Evolutionary conservation across 2,797 vertebrate species (phyloP).

Genomic region (Okamejei kenojei): DNA sequence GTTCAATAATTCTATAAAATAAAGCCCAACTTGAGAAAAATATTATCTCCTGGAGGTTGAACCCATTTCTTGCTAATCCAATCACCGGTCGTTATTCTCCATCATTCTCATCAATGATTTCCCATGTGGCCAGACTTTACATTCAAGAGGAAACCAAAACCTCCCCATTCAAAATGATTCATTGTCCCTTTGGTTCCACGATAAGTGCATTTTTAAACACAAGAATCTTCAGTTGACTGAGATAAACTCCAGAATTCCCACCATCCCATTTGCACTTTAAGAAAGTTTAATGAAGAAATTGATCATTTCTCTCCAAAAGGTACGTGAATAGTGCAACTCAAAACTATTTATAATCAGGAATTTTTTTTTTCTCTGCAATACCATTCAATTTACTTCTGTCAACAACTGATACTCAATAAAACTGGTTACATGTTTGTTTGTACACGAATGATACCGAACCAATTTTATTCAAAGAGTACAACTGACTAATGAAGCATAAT

Average conservation of each 20-base stretch:
- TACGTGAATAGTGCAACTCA: neutral
- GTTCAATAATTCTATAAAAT: too few relatives aligned
- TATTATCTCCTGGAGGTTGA: too few relatives aligned
- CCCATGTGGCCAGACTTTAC: neutral
- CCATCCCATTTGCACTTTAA: neutral
- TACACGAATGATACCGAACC: too few relatives aligned
- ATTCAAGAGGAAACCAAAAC: neutral
- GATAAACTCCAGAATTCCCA: neutral
- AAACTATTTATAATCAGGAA: neutral
- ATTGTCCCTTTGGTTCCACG: neutral
- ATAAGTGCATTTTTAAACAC: neutral
- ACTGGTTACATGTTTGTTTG: neutral
- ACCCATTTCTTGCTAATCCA: too few relatives aligned
- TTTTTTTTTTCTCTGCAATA: neutral
- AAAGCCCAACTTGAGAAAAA: too few relatives aligned
- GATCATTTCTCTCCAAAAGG: neutral
- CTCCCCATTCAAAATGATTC: neutral
- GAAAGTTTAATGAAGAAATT: neutral
- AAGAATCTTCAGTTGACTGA: neutral
- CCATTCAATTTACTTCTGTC: neutral
- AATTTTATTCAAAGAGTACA: too few relatives aligned
- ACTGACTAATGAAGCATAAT: too few relatives aligned
- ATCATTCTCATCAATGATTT: neutral
- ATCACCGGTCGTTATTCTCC: too few relatives aligned
- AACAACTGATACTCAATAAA: neutral